Evolutionary conservation across 2,113 vertebrate genomes (phyloP), one percentile per base, ranked within the genome.

Genomic region (Zeus faber): DNA sequence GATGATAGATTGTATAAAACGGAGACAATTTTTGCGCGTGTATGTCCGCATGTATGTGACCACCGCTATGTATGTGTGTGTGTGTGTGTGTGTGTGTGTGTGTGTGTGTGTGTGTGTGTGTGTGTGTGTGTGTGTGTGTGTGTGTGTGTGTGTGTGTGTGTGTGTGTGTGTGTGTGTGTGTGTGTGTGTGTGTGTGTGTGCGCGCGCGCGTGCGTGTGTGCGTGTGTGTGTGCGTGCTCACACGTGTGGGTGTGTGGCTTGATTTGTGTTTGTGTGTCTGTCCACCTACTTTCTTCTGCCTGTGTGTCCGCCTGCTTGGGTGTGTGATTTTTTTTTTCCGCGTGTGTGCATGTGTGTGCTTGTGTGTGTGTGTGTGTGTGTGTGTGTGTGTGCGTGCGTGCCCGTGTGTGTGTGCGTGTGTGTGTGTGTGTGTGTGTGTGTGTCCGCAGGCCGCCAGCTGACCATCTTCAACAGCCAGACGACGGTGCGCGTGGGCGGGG

Each of bases 401-500:
- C 21, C 33, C 11, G 46, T 48, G 46, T 16, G n/a, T 18, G 64
- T 64, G 49, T 49, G 55, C 40, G 53, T 43, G 49, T 26, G 20
- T 20, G 33, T 23, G 22, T 7, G 6, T 80, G 85, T 65, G 85
- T 25, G 45, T 47, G 22, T 26, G 44, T 25, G 44, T 13, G 11
- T 47, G 11, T 85, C 91, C 77, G 40, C 81, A 99, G 97, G 97
- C 74, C 95, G 96, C 74, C 96, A 99, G 90, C 92, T 99, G 84
- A 99, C 97, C 91, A 99, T 99, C 93, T 99, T 99, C 94, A 99
- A 99, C 93, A 99, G 97, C 85, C 97, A 99, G 91, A 97, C 95
- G 61, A 98, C 95, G 61, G 98, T 99, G 89, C 93, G 92, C 75
- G 97, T 99, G 68, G 97, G 97, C 69, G 94, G 96, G 71, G 93